A percentile compares a stretch with the other conserved stretches of the same genome.
Evolutionary conservation across 2,797 vertebrate species (phyloP).

Genomic region (Microcaecilia unicolor): DNA sequence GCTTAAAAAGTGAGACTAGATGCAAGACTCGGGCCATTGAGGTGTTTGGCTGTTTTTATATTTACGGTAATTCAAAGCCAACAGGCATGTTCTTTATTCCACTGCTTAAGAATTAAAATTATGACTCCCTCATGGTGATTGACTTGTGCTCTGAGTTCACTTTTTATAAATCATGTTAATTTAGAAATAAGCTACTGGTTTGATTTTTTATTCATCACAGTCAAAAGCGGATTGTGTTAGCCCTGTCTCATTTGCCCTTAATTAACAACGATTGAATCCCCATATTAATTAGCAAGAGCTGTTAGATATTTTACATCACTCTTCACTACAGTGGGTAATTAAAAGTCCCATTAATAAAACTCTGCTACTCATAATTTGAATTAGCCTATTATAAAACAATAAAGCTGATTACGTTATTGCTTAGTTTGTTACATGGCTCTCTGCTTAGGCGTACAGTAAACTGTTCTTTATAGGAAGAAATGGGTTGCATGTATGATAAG

Average conservation of each 20-base stretch:
- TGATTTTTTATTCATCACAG: conserved; percentile 51
- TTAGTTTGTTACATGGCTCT: not conserved
- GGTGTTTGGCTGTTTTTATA: conserved; percentile 8
- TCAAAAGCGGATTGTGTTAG: conserved; percentile 60
- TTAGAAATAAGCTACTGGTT: conserved; percentile 75
- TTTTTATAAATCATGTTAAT: conserved; percentile 68
- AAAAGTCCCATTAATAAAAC: conserved; percentile 84
- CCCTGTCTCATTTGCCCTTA: conserved; percentile 88
- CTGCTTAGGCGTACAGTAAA: not conserved
- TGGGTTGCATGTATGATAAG: not conserved
- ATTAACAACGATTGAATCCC: conserved; percentile 83
- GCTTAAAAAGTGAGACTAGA: no score
- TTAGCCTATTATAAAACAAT: conserved; percentile 47
- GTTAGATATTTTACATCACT: conserved; percentile 85
- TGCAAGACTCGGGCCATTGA: conserved; percentile 2
- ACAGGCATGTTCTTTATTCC: conserved; percentile 16
- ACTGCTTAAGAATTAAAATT: conserved; percentile 29
- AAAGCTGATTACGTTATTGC: conserved; percentile 3
- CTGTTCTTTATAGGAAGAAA: not conserved
- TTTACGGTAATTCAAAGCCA: conserved; percentile 15
- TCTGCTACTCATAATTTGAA: conserved; percentile 53
- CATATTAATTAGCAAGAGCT: conserved; percentile 87
- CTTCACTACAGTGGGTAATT: conserved; percentile 80
- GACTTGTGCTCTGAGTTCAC: conserved; percentile 33
- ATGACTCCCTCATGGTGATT: conserved; percentile 27